Conservation (phyloP, 2,797 vertebrate genomes). For the Pachyuromys duprasi region DNA sequence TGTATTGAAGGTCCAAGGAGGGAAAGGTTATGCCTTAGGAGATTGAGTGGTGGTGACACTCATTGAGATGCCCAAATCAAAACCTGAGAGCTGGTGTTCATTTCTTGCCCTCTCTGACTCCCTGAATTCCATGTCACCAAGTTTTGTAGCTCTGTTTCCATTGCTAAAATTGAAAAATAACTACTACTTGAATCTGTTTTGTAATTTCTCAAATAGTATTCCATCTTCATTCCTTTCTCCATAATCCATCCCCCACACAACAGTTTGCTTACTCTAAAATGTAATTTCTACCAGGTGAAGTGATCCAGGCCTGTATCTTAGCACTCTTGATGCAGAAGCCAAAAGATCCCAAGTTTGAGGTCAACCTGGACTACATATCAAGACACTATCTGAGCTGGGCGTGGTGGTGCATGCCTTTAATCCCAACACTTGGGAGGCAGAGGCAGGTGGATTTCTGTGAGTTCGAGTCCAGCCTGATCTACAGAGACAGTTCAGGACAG, state of each 20-base stretch:
- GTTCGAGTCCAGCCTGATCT: too few relatives aligned
- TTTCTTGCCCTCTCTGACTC: background rate
- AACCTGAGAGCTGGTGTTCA: background rate
- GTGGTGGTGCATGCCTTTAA: too few relatives aligned
- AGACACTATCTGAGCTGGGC: background rate
- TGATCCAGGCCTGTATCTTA: background rate
- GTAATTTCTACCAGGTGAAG: background rate
- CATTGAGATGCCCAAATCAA: background rate
- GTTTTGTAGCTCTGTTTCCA: background rate
- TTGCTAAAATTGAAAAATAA: background rate
- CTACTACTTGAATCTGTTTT: background rate
- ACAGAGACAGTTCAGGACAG: too few relatives aligned
- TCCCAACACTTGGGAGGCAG: too few relatives aligned
- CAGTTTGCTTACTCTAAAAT: conserved; percentile 26
- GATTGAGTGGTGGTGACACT: background rate
- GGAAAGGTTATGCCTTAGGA: background rate
- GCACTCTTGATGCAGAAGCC: background rate
- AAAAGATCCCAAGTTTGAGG: background rate
- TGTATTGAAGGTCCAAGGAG: background rate
- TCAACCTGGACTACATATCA: background rate
- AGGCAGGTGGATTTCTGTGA: too few relatives aligned
- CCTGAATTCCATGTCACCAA: background rate
- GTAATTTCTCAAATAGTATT: background rate
- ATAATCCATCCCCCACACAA: background rate
- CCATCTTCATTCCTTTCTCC: background rate